Percentiles rank a stretch among this genome's conserved stretches.
phyloP scores from a whole-genome alignment of 2,888 invertebrate genomes.

The Copidosoma aretas region DNA sequence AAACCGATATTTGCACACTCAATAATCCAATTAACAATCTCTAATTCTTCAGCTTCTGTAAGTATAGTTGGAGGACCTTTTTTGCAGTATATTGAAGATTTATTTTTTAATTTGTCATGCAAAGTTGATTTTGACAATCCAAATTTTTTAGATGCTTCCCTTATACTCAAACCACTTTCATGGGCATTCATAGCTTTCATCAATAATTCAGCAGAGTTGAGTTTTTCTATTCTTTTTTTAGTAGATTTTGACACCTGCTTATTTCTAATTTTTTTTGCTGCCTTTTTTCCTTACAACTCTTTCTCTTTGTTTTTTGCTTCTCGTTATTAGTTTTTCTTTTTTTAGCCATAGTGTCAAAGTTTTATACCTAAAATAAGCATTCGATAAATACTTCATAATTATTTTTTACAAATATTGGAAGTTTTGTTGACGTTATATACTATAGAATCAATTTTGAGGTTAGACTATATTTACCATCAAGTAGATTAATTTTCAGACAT shows the following conservation, averaged over 20 bases:
- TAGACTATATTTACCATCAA: too few relatives aligned
- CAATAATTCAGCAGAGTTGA: background rate
- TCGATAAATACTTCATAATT: too few relatives aligned
- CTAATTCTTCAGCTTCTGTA: slow-evolving; percentile 15
- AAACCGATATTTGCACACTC: slow-evolving; percentile 14
- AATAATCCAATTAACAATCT: slow-evolving; percentile 21
- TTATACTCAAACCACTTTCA: background rate
- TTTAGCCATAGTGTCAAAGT: too few relatives aligned
- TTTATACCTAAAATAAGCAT: too few relatives aligned
- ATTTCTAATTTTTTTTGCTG: background rate
- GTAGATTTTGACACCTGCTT: background rate
- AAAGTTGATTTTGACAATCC: slow-evolving; percentile 7
- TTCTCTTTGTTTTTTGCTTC: too few relatives aligned
- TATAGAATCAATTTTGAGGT: too few relatives aligned
- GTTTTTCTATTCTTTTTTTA: background rate
- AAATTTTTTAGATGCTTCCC: background rate
- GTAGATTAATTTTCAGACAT: too few relatives aligned
- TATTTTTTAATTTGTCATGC: background rate
- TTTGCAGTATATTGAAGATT: slow-evolving; percentile 16
- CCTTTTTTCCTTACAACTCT: too few relatives aligned
- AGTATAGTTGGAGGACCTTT: slow-evolving; percentile 22
- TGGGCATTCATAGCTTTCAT: background rate
- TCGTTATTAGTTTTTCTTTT: too few relatives aligned
- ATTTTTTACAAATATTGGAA: too few relatives aligned
- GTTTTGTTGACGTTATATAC: too few relatives aligned